A percentile compares a stretch with the other conserved stretches of the same genome.
These are phyloP conservation scores for Apoda limacodes DNA, from an alignment of 2,888 invertebrate genomes.

Conservation along the genomic window DNA sequence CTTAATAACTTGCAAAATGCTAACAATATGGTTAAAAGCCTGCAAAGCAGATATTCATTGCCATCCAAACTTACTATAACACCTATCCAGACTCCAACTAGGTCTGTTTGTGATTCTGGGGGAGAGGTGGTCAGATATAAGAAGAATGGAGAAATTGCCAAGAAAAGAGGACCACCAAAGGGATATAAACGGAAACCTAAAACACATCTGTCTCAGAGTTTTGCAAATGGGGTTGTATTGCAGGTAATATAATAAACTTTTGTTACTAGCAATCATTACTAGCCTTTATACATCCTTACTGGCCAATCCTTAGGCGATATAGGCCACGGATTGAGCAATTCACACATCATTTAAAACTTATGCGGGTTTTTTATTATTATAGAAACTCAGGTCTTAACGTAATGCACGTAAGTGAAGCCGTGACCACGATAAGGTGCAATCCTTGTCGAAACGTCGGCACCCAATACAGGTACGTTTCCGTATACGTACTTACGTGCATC, in stretches of 20 bases:
- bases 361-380: no score
- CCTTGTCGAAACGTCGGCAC: no score
- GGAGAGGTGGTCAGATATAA: slow-evolving; percentile 53
- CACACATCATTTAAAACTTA: no score
- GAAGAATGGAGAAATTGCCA: slow-evolving; percentile 58
- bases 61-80: slow-evolving; percentile 52
- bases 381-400: no score
- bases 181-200: slow-evolving; percentile 61
- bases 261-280: not conserved
- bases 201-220: slow-evolving; percentile 38
- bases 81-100: slow-evolving; percentile 32
- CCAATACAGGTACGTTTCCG: no score
- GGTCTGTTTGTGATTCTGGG: slow-evolving; percentile 24
- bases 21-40: slow-evolving; percentile 41
- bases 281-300: not conserved
- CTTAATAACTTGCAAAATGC: slow-evolving; percentile 34
- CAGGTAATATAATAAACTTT: slow-evolving; percentile 34
- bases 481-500: no score
- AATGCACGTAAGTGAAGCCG: no score
- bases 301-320: no score
- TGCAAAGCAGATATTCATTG: slow-evolving; percentile 45
- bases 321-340: no score
- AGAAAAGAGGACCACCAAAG: slow-evolving; percentile 57
- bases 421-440: no score
- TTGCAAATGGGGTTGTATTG: slow-evolving; percentile 33